Percentiles rank a stretch among this genome's conserved stretches.
Conservation (phyloP, 1,140 invertebrate genomes). For the Hylaeus anthracinus region DNA sequence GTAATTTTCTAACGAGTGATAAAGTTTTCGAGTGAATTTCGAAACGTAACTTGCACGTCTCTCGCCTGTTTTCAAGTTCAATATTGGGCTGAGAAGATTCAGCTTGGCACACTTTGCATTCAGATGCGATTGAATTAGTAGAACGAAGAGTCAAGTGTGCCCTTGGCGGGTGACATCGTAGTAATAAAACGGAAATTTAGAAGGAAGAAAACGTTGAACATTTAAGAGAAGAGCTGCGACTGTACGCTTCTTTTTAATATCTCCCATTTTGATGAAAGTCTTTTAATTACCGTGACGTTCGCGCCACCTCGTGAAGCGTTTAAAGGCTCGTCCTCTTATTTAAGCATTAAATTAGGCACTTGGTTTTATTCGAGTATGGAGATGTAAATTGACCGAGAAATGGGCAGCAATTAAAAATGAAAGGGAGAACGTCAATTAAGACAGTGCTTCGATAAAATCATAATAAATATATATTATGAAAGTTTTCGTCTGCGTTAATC, state of each 20-base stretch:
- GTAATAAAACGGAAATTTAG: conserved; percentile 1
- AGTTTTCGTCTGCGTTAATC: too few species aligned
- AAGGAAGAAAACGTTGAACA: neutral
- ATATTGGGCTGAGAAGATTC: neutral
- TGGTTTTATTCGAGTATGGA: neutral
- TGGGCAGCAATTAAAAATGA: neutral
- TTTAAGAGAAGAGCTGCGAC: conserved; percentile 15
- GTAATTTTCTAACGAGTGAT: too few species aligned
- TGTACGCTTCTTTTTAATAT: conserved; percentile 4
- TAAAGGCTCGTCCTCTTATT: neutral
- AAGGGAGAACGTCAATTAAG: neutral
- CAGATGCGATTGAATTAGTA: neutral
- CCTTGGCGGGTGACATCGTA: neutral
- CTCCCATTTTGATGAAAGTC: neutral
- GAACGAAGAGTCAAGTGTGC: neutral
- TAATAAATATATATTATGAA: too few species aligned
- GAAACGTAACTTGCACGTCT: neutral
- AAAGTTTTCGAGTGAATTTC: too few species aligned
- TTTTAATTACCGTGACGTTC: neutral
- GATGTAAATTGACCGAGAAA: too few species aligned
- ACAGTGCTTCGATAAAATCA: too few species aligned
- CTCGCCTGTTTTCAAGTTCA: neutral
- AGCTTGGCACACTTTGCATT: neutral
- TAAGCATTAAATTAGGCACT: neutral
- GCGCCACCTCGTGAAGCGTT: neutral